phyloP scores from a whole-genome alignment of 2,888 invertebrate genomes.

The Automeris io region DNA sequence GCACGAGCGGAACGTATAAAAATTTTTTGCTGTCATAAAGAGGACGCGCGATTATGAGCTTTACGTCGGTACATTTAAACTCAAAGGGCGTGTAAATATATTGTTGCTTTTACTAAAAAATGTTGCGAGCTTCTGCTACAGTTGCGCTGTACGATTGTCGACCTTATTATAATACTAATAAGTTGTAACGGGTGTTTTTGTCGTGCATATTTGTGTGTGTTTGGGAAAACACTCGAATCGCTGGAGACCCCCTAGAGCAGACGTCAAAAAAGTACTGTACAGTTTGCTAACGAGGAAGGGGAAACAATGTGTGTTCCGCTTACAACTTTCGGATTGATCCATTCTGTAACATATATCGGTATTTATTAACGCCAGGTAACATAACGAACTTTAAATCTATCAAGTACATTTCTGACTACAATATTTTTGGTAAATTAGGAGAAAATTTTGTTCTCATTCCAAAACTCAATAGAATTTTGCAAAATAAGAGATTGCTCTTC shows the following conservation, averaged over 20 bases:
- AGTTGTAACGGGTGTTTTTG: slow-evolving; percentile 19
- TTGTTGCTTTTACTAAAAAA: slow-evolving; percentile 25
- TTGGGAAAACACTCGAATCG: slow-evolving; percentile 50
- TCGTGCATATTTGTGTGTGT: slow-evolving; percentile 29
- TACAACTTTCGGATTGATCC: slow-evolving; percentile 31
- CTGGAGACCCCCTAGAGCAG: slow-evolving; percentile 58
- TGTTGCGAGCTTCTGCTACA: slow-evolving; percentile 9
- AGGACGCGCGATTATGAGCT: slow-evolving; percentile 30
- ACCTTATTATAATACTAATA: slow-evolving; percentile 31
- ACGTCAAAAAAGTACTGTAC: slow-evolving; percentile 65
- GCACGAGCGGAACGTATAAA: slow-evolving; percentile 42
- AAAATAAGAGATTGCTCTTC: no score
- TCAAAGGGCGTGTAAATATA: slow-evolving; percentile 24
- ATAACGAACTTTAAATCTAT: no score
- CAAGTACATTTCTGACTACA: no score
- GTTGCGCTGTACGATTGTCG: slow-evolving; percentile 26
- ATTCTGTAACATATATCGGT: background rate
- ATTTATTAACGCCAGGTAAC: no score
- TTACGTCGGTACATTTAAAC: slow-evolving; percentile 30
- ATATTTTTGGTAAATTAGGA: no score
- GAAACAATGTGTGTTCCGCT: slow-evolving; percentile 52
- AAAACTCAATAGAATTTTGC: no score
- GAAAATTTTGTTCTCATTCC: no score
- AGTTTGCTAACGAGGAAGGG: slow-evolving; percentile 65
- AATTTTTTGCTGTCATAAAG: slow-evolving; percentile 16